Evolutionary conservation across 2,113 vertebrate species (phyloP).

Genomic region (Cebus imitator): DNA sequence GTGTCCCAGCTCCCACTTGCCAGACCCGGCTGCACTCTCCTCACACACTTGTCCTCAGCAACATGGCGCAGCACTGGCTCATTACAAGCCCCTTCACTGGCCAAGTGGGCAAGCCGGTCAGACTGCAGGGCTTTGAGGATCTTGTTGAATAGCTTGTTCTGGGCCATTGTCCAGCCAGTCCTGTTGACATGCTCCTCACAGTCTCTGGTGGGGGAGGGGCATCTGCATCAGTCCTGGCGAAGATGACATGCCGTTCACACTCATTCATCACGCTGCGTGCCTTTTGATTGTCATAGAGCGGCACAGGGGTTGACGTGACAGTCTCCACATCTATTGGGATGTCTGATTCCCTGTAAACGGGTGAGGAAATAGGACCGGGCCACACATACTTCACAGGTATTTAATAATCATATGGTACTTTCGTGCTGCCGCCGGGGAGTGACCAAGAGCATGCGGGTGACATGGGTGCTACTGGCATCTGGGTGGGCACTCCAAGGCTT

Average conservation of each 20-base stretch:
- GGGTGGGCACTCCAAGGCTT: constrained; percentile 98
- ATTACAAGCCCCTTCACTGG: constrained; percentile 95
- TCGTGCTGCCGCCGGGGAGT: constrained; percentile 91
- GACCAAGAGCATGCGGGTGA: constrained; percentile 94
- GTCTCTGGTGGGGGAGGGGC: constrained; percentile 95
- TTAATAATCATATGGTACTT: constrained; percentile 44
- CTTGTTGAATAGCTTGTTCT: constrained; percentile 99
- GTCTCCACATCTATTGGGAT: constrained; percentile 93
- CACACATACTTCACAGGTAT: constrained; percentile 22
- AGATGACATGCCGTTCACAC: constrained; percentile 96
- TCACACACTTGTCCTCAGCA: constrained; percentile 96
- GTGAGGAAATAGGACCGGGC: background rate
- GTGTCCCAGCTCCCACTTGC: constrained; percentile 96
- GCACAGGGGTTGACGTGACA: constrained; percentile 87
- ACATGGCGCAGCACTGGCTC: constrained; percentile 95
- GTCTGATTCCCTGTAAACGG: constrained; percentile 89
- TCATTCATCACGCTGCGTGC: constrained; percentile 97
- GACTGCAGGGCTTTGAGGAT: constrained; percentile 96
- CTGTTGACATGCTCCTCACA: constrained; percentile 98
- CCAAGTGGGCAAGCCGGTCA: constrained; percentile 93
- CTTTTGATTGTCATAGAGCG: constrained; percentile 97
- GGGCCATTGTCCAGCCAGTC: constrained; percentile 94
- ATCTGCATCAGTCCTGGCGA: constrained; percentile 94
- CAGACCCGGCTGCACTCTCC: constrained; percentile 94
- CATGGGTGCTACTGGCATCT: constrained; percentile 94